Percentiles rank a stretch among this genome's conserved stretches.
phyloP scores from a whole-genome alignment of 2,797 vertebrate species.

The Trachops cirrhosus region DNA sequence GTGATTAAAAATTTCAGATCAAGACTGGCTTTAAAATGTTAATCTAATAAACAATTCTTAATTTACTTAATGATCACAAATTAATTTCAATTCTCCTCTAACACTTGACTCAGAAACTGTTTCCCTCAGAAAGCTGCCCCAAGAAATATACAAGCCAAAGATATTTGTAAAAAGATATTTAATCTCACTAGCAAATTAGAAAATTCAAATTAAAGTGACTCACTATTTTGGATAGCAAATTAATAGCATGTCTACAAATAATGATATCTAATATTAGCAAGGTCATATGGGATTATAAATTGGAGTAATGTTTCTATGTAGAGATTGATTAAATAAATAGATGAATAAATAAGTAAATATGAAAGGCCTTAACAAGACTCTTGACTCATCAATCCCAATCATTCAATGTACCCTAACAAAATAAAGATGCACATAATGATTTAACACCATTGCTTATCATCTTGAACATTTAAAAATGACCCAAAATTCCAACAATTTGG shows the following conservation, averaged over 20 bases:
- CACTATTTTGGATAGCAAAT: neutral
- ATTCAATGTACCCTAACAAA: neutral
- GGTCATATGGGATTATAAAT: neutral
- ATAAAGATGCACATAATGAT: neutral
- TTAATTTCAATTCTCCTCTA: neutral
- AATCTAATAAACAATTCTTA: neutral
- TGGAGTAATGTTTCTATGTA: neutral
- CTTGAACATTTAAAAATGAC: neutral
- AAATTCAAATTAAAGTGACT: neutral
- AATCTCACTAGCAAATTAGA: neutral
- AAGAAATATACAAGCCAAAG: neutral
- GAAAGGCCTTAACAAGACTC: neutral
- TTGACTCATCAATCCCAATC: neutral
- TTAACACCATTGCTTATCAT: neutral
- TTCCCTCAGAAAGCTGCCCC: neutral
- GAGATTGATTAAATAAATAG: neutral
- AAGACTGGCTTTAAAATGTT: neutral
- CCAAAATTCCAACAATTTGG: neutral
- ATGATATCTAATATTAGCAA: neutral
- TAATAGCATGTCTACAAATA: neutral
- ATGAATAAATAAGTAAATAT: neutral
- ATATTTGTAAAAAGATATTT: neutral
- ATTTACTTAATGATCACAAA: neutral
- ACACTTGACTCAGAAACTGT: neutral
- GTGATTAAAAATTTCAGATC: neutral